phyloP scores from a whole-genome alignment of 2,797 vertebrate genomes.

The Pangasius krempfi region DNA sequence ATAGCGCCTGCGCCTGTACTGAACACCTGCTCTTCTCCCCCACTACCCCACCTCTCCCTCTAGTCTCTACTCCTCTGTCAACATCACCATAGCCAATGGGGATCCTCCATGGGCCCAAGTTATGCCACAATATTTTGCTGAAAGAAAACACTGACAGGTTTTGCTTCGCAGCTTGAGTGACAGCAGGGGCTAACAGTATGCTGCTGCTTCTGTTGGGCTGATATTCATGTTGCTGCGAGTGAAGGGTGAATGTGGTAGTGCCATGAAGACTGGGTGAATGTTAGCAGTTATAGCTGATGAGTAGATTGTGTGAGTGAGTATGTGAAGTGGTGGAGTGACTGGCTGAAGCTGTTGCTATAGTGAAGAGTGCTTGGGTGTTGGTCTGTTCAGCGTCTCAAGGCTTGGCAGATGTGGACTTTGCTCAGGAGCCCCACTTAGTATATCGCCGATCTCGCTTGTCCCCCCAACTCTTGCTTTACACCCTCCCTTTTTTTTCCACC shows the following conservation, averaged over 20 bases:
- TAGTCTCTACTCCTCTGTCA: constrained; percentile 56
- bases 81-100: constrained; percentile 58
- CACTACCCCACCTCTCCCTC: constrained; percentile 46
- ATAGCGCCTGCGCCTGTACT: constrained; percentile 59
- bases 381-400: constrained; percentile 60
- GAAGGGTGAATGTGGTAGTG: constrained; percentile 22
- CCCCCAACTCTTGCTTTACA: constrained; percentile 38
- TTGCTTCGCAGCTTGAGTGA: constrained; percentile 49
- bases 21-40: constrained; percentile 59
- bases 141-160: constrained; percentile 28
- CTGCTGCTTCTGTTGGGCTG: constrained; percentile 43
- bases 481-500: constrained; percentile 23
- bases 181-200: constrained; percentile 45
- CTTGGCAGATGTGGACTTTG: constrained; percentile 67
- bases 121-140: constrained; percentile 31
- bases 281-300: neutral
- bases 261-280: constrained; percentile 38
- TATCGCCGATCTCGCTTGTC: constrained; percentile 73
- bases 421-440: constrained; percentile 59
- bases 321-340: constrained; percentile 30
- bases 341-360: constrained; percentile 47
- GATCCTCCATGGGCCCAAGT: constrained; percentile 29
- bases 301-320: neutral
- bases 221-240: constrained; percentile 41
- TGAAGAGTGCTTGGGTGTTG: constrained; percentile 48